These are phyloP conservation scores for Silvanus unidentatus DNA, from an alignment of 2,888 invertebrate genomes.

Conservation along the genomic window DNA sequence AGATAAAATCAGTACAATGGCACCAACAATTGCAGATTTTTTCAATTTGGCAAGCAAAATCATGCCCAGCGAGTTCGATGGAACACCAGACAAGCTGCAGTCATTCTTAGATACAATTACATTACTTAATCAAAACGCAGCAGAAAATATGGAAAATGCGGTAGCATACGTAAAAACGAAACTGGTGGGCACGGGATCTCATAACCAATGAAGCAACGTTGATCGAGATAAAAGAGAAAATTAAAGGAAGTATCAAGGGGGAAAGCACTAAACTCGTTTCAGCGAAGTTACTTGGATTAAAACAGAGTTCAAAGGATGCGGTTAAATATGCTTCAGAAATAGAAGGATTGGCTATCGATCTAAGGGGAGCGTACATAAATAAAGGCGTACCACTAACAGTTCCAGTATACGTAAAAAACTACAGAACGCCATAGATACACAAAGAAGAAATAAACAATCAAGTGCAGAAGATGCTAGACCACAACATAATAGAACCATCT, in stretches of 20 bases:
- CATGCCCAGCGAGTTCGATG: no score
- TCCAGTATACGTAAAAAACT: constrained; percentile 23
- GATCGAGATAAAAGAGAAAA: constrained; percentile 1
- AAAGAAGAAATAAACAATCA: constrained; percentile 19
- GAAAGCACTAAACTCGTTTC: constrained; percentile 6
- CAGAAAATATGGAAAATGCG: no score
- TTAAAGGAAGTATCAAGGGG: constrained; percentile 8
- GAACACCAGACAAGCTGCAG: no score
- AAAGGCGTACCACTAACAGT: constrained; percentile 10
- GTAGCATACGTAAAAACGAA: no score
- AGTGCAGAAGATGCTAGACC: constrained; percentile 16
- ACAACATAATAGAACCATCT: constrained; percentile 18
- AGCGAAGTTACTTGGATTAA: constrained; percentile 1
- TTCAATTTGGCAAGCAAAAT: no score
- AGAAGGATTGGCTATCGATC: background rate
- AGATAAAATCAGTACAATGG: no score
- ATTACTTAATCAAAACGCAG: no score
- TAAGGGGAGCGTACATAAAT: constrained; percentile 9
- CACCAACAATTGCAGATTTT: no score
- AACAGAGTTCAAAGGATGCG: constrained; percentile 7
- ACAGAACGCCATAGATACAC: constrained; percentile 16
- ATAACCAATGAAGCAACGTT: background rate
- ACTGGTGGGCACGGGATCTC: background rate
- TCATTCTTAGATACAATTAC: no score
- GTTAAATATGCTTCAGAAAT: constrained; percentile 8